phyloP scores from a whole-genome alignment of 1,140 invertebrate species.

The Leptopilina clavipes region DNA sequence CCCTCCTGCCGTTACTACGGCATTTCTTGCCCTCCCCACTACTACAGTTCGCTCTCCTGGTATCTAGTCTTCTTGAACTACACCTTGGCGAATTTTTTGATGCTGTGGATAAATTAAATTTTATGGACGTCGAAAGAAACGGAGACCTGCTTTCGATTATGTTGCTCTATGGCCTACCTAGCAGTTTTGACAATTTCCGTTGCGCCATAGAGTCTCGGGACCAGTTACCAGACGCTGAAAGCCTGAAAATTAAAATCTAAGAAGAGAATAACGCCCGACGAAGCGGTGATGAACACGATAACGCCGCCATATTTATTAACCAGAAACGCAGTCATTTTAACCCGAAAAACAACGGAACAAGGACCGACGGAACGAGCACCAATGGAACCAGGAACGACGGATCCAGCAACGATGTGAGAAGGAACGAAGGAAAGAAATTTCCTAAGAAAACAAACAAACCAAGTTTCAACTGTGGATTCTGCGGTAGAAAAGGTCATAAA shows the following conservation, averaged over 20 bases:
- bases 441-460: background rate
- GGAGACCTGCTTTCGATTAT: constrained; percentile 56
- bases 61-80: too few species aligned
- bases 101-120: background rate
- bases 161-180: constrained; percentile 56
- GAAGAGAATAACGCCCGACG: background rate
- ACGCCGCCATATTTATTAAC: background rate
- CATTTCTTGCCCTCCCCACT: too few species aligned
- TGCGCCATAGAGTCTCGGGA: background rate
- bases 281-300: background rate
- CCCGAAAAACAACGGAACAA: background rate
- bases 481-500: background rate
- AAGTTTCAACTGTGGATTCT: background rate
- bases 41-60: too few species aligned
- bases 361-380: background rate
- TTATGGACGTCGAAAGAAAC: constrained; percentile 56
- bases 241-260: background rate
- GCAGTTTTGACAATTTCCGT: constrained; percentile 55
- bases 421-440: background rate
- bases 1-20: too few species aligned
- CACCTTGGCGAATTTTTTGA: too few species aligned
- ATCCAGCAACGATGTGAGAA: background rate
- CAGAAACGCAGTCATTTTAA: background rate
- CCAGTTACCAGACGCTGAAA: background rate
- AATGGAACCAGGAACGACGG: too few species aligned